These are phyloP conservation scores for Paratilapia polleni DNA, from an alignment of 2,113 vertebrate species.

Conservation along the genomic window DNA sequence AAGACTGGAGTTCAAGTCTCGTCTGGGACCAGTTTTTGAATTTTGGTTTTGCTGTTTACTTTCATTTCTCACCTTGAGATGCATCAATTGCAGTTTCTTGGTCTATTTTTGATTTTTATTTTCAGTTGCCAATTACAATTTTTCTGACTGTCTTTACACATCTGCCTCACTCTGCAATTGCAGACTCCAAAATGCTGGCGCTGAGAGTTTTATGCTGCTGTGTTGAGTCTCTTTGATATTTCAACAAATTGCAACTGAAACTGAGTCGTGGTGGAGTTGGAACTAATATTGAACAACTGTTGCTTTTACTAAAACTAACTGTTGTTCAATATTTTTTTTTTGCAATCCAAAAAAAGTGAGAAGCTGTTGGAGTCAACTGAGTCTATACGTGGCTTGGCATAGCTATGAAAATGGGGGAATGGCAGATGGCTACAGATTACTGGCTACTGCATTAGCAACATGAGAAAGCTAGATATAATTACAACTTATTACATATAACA, in stretches of 20 bases:
- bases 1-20: background rate
- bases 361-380: background rate
- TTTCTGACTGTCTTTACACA: background rate
- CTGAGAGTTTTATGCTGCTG: background rate
- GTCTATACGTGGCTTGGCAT: background rate
- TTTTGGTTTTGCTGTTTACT: background rate
- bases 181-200: background rate
- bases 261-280: background rate
- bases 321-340: too few species aligned
- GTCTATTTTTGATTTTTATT: background rate
- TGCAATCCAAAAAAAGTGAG: background rate
- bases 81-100: rapidly evolving
- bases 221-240: background rate
- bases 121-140: background rate
- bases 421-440: background rate
- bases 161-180: background rate
- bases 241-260: background rate
- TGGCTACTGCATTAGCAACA: background rate
- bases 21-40: too few species aligned
- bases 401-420: background rate
- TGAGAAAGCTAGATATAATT: background rate
- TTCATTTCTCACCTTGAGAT: background rate
- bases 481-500: background rate
- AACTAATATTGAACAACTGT: background rate
- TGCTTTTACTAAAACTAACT: background rate